These are phyloP conservation scores for Amphiprion clarkii DNA, from an alignment of 2,797 vertebrate genomes.

Conservation along the genomic window DNA sequence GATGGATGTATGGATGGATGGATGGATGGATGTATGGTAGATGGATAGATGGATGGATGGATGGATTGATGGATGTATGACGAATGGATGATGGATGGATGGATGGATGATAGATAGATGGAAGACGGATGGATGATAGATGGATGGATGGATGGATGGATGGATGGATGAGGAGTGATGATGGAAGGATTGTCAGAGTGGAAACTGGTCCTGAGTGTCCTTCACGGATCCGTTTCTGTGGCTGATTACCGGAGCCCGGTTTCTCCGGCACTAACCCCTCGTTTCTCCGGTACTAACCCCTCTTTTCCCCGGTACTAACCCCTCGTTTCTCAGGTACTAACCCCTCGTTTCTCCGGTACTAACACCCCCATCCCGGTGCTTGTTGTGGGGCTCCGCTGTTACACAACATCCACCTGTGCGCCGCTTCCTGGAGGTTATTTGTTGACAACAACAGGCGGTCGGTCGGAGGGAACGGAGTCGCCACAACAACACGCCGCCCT, in stretches of 20 bases:
- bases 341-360: too few relatives aligned
- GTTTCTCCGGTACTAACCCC: too few relatives aligned
- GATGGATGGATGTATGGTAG: too few relatives aligned
- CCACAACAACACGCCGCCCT: constrained; percentile 36
- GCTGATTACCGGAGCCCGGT: background rate
- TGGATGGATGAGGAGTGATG: constrained; percentile 23
- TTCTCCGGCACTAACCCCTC: too few relatives aligned
- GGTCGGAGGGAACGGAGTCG: constrained; percentile 20
- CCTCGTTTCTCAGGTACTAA: too few relatives aligned
- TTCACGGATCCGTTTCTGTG: background rate
- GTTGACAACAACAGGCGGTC: constrained; percentile 73
- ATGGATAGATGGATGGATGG: too few relatives aligned
- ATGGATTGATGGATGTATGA: background rate
- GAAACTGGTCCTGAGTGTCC: constrained; percentile 8
- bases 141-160: too few relatives aligned
- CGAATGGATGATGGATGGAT: constrained; percentile 30
- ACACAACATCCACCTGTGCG: constrained; percentile 29
- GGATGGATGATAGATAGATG: too few relatives aligned
- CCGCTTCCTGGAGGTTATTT: constrained; percentile 16
- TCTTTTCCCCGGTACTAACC: too few relatives aligned
- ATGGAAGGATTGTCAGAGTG: constrained; percentile 34
- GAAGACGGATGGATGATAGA: too few relatives aligned
- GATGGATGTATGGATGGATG: too few relatives aligned
- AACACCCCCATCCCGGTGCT: background rate
- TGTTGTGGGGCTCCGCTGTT: background rate